Evolutionary conservation across 1,140 invertebrate genomes (phyloP).

Genomic region (Dendroctonus valens): DNA sequence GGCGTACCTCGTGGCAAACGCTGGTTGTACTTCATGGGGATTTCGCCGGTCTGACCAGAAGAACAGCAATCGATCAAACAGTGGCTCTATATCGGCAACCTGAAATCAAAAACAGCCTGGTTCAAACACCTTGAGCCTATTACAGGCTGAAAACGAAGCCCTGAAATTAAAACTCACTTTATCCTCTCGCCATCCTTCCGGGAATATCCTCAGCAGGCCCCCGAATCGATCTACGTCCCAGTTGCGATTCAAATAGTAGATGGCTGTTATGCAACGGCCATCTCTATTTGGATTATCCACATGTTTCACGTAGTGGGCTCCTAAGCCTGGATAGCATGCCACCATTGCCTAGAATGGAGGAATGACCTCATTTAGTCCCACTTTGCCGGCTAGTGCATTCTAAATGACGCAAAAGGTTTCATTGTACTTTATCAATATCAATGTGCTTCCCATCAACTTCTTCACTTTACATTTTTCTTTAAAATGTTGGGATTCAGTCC

Average conservation of each 20-base stretch:
- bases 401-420: too few relatives aligned
- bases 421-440: too few relatives aligned
- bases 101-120: constrained; percentile 44
- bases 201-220: constrained; percentile 77
- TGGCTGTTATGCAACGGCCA: constrained; percentile 90
- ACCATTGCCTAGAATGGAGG: constrained; percentile 82
- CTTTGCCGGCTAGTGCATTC: too few relatives aligned
- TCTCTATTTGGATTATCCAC: constrained; percentile 97
- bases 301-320: constrained; percentile 92
- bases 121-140: too few relatives aligned
- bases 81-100: constrained; percentile 89
- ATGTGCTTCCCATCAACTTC: too few relatives aligned
- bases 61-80: constrained; percentile 91
- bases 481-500: too few relatives aligned
- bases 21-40: constrained; percentile 94
- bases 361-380: not conserved
- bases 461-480: too few relatives aligned
- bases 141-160: too few relatives aligned
- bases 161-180: constrained; percentile 39
- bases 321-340: constrained; percentile 91
- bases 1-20: constrained; percentile 85
- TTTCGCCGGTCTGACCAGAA: constrained; percentile 97
- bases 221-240: constrained; percentile 78
- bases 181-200: constrained; percentile 71
- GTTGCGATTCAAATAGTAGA: constrained; percentile 93